A percentile compares a stretch with the other conserved stretches of the same genome.
These are phyloP conservation scores for Drosophila planitibia DNA, from an alignment of 2,888 invertebrate species.

Conservation along the genomic window DNA sequence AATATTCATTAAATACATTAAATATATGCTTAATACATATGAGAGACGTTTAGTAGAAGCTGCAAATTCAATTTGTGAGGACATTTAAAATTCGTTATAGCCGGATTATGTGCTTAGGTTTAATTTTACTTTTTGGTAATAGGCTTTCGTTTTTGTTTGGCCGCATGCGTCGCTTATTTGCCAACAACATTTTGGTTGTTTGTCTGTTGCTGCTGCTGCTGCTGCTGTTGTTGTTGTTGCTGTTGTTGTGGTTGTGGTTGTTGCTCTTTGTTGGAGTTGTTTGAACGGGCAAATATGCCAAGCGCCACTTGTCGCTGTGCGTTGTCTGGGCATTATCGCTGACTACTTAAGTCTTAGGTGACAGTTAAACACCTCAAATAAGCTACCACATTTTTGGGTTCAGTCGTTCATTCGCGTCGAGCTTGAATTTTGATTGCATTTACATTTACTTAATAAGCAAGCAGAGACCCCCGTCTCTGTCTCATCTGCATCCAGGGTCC, in stretches of 20 bases:
- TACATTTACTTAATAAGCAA: slow-evolving; percentile 49
- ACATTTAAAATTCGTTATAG: slow-evolving; percentile 17
- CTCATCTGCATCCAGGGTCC: background rate
- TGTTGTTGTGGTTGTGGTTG: slow-evolving; percentile 20
- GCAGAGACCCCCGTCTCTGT: background rate
- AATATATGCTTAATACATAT: background rate
- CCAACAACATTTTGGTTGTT: slow-evolving; percentile 53
- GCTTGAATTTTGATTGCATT: slow-evolving; percentile 57
- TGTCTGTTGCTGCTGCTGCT: slow-evolving; percentile 26
- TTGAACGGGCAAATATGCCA: slow-evolving; percentile 53
- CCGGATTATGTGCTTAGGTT: background rate
- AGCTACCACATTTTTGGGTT: slow-evolving; percentile 76
- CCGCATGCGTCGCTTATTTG: slow-evolving; percentile 59
- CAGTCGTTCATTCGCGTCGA: background rate
- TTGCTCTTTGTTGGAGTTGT: slow-evolving; percentile 15
- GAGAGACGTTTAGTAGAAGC: background rate
- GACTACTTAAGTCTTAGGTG: slow-evolving; percentile 79
- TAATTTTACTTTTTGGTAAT: slow-evolving; percentile 33
- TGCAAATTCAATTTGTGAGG: slow-evolving; percentile 2
- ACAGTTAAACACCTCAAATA: slow-evolving; percentile 81
- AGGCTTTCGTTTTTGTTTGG: slow-evolving; percentile 51
- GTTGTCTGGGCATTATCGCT: slow-evolving; percentile 45
- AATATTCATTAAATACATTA: background rate
- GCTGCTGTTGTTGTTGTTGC: slow-evolving; percentile 14
- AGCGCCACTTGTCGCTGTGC: slow-evolving; percentile 61